phyloP scores from a whole-genome alignment of 92 coral and sea anemone genomes.

The Anthopleura xanthogrammica region DNA sequence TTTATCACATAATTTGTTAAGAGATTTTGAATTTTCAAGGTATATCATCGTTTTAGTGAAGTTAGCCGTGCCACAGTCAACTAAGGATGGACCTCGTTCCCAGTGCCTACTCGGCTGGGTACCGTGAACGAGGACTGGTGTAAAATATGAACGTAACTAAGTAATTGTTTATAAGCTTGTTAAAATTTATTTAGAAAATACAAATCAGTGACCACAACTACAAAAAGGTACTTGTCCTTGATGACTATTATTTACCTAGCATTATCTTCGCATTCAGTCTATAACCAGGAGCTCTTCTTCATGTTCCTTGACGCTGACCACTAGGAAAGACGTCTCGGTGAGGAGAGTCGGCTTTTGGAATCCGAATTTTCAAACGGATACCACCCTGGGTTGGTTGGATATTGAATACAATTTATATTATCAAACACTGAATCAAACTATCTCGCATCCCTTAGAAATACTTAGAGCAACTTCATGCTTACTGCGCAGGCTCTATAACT shows the following conservation, averaged over 20 bases:
- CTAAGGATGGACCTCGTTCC: not conserved
- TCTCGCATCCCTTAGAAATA: not conserved
- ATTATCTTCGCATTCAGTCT: not conserved
- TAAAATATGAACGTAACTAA: not conserved
- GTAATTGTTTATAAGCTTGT: not conserved
- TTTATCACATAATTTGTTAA: not conserved
- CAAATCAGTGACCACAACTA: not conserved
- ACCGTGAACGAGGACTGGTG: not conserved
- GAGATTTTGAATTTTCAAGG: not conserved
- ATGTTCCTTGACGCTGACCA: not conserved
- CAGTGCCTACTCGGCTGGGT: too few species aligned
- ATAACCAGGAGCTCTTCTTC: not conserved
- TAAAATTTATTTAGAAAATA: slow-evolving; percentile 10
- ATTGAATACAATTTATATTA: not conserved
- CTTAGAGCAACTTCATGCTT: not conserved
- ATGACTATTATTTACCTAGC: not conserved
- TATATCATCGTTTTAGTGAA: too few species aligned
- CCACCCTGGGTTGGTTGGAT: not conserved
- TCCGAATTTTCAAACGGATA: not conserved
- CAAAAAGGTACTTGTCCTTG: not conserved
- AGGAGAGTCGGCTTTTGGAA: not conserved
- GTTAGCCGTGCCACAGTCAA: not conserved
- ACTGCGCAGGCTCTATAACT: not conserved
- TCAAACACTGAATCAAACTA: not conserved
- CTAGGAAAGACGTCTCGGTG: not conserved